A percentile compares a stretch with the other conserved stretches of the same genome.
Evolutionary conservation across 2,888 invertebrate genomes (phyloP).

Genomic region (Lymantria dispar): DNA sequence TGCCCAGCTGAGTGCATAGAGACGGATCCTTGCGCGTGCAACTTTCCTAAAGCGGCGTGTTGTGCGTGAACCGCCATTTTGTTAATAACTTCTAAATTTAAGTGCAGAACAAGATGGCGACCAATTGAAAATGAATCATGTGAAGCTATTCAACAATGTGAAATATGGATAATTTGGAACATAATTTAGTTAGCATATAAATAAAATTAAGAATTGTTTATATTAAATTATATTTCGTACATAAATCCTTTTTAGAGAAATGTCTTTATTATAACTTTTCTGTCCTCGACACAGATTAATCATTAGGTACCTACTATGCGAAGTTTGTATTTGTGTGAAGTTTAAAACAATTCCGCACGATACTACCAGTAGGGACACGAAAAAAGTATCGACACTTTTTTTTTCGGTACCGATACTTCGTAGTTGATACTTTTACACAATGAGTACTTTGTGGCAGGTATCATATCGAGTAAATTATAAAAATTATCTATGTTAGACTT

Average conservation of each 20-base stretch:
- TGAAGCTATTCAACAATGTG: background rate
- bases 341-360: too few species aligned
- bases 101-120: slow-evolving; percentile 7
- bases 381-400: too few species aligned
- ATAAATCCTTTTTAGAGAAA: background rate
- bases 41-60: slow-evolving; percentile 66
- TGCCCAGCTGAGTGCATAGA: slow-evolving; percentile 69
- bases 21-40: slow-evolving; percentile 70
- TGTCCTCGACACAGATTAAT: too few species aligned
- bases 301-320: too few species aligned
- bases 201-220: slow-evolving; percentile 5
- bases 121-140: background rate
- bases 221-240: slow-evolving; percentile 16
- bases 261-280: too few species aligned
- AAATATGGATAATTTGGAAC: slow-evolving; percentile 31
- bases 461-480: too few species aligned
- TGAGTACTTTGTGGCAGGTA: too few species aligned
- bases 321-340: too few species aligned
- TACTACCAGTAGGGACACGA: too few species aligned
- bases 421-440: too few species aligned
- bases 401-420: too few species aligned
- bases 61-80: slow-evolving; percentile 54
- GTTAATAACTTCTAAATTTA: slow-evolving; percentile 48
- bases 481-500: too few species aligned
- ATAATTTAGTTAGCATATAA: slow-evolving; percentile 18